Conservation (phyloP, 2,797 vertebrate species). For the Sardinella longiceps region DNA sequence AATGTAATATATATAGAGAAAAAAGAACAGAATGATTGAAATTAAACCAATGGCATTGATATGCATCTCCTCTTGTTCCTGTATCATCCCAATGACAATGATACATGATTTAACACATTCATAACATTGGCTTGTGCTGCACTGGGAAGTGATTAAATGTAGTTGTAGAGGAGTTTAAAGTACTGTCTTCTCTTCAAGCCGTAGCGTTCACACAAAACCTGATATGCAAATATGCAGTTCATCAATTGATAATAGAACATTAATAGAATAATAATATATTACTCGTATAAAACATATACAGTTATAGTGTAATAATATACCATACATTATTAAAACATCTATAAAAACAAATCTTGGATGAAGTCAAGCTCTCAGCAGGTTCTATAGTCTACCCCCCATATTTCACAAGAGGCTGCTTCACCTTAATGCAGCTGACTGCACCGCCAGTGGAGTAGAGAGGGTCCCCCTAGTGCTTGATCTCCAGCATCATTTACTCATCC, state of each 20-base stretch:
- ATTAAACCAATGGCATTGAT: neutral
- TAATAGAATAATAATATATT: too few relatives aligned
- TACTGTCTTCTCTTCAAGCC: neutral
- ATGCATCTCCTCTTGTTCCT: neutral
- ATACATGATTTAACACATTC: neutral
- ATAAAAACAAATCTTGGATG: neutral
- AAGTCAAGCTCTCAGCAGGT: neutral
- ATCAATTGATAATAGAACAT: neutral
- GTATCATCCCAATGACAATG: neutral
- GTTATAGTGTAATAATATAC: neutral
- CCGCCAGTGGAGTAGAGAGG: neutral
- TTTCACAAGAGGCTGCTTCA: neutral
- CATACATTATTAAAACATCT: neutral
- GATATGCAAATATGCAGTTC: neutral
- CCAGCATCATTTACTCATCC: slow-evolving; percentile 40
- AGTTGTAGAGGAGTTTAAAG: neutral
- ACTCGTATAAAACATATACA: too few relatives aligned
- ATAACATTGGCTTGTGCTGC: neutral
- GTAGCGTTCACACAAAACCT: neutral
- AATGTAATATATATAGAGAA: too few relatives aligned
- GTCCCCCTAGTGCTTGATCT: slow-evolving; percentile 22
- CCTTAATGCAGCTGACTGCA: neutral
- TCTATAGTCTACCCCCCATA: slow-evolving; percentile 51
- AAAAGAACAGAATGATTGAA: too few relatives aligned
- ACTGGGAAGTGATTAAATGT: neutral